Percentiles rank a stretch among this genome's conserved stretches.
Evolutionary conservation across 2,888 invertebrate genomes (phyloP).

Genomic region (Cecidostiba fungosa): DNA sequence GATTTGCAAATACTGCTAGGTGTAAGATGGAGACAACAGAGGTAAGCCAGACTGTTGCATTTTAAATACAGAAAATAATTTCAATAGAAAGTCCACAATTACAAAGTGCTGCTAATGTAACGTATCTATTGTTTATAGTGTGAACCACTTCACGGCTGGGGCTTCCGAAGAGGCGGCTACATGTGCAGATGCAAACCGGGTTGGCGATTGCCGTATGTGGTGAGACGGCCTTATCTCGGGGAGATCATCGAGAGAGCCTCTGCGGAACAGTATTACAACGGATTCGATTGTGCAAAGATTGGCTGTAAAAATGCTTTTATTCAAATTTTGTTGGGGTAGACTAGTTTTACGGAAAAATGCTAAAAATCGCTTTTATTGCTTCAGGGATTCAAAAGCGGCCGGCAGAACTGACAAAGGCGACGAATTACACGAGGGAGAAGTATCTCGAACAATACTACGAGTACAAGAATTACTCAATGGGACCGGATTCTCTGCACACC

Average conservation of each 20-base stretch:
- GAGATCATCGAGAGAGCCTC: slow-evolving; percentile 97
- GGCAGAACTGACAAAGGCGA: slow-evolving; percentile 90
- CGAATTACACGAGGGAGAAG: slow-evolving; percentile 86
- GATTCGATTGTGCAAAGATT: slow-evolving; percentile 94
- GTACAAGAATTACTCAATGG: slow-evolving; percentile 87
- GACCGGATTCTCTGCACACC: slow-evolving; percentile 85
- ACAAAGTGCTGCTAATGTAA: slow-evolving; percentile 28
- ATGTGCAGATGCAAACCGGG: slow-evolving; percentile 96
- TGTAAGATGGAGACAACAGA: slow-evolving; percentile 96
- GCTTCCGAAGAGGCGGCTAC: slow-evolving; percentile 96
- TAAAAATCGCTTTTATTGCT: slow-evolving; percentile 41
- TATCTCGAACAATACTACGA: slow-evolving; percentile 88
- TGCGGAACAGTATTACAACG: slow-evolving; percentile 94
- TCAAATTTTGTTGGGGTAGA: not conserved
- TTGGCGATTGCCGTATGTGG: slow-evolving; percentile 91
- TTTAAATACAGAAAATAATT: slow-evolving; percentile 20
- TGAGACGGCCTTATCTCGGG: slow-evolving; percentile 94
- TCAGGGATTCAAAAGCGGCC: slow-evolving; percentile 93
- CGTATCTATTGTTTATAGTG: slow-evolving; percentile 83
- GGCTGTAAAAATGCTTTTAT: slow-evolving; percentile 87
- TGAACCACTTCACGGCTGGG: slow-evolving; percentile 98
- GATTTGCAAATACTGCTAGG: slow-evolving; percentile 93
- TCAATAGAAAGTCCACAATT: not conserved
- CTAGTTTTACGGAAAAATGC: slow-evolving; percentile 31
- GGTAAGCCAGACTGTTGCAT: slow-evolving; percentile 79